Evolutionary conservation across 2,888 invertebrate species (phyloP).

Genomic region (Pristionchus entomophagus): DNA sequence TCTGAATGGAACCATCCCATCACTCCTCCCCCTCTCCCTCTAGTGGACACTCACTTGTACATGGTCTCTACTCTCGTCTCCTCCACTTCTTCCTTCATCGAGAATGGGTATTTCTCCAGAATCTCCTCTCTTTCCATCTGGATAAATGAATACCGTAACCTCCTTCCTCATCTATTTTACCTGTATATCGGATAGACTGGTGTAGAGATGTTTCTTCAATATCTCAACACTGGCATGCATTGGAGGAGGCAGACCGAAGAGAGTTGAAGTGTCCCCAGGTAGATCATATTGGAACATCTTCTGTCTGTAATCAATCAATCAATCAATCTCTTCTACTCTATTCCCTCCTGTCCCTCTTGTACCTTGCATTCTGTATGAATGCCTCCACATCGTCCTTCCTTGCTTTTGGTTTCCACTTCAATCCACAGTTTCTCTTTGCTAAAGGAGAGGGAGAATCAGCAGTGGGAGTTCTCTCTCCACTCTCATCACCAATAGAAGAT

Average conservation of each 20-base stretch:
- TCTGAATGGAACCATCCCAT: slow-evolving; percentile 28
- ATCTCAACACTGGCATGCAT: slow-evolving; percentile 91
- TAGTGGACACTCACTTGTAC: slow-evolving; percentile 62
- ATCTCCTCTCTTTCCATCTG: slow-evolving; percentile 71
- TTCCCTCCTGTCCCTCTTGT: not conserved
- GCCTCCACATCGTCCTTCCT: slow-evolving; percentile 66
- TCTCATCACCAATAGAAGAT: slow-evolving; percentile 41
- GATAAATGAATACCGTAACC: not conserved
- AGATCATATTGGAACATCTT: slow-evolving; percentile 97
- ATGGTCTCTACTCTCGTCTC: slow-evolving; percentile 66
- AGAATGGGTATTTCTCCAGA: slow-evolving; percentile 72
- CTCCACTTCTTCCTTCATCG: slow-evolving; percentile 80
- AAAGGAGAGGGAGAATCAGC: slow-evolving; percentile 63
- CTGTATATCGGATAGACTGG: slow-evolving; percentile 70
- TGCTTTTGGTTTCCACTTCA: slow-evolving; percentile 69
- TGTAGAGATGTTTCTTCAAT: slow-evolving; percentile 78
- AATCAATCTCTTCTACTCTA: not conserved
- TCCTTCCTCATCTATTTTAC: slow-evolving; percentile 50
- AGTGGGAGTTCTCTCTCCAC: slow-evolving; percentile 66
- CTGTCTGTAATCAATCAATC: slow-evolving; percentile 53
- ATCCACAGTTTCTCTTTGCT: slow-evolving; percentile 49
- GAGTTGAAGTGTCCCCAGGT: slow-evolving; percentile 86
- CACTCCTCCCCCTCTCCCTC: not conserved
- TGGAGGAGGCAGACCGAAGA: slow-evolving; percentile 95
- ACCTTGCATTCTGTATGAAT: slow-evolving; percentile 69